These are phyloP conservation scores for Nasonia vitripennis DNA, from an alignment of 1,140 invertebrate species.

Conservation along the genomic window DNA sequence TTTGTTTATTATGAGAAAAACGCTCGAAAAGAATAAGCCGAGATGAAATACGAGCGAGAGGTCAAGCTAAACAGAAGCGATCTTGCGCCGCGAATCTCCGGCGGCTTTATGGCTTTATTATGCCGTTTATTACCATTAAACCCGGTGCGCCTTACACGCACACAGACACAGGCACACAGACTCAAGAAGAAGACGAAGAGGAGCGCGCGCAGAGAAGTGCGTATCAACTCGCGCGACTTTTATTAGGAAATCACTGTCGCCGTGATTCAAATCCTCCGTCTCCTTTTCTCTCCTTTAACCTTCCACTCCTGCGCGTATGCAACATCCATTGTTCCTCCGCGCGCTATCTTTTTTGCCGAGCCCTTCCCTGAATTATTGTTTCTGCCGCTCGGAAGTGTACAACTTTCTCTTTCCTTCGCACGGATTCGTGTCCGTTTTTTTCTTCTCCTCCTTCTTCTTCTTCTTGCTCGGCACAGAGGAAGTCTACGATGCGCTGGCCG, in stretches of 20 bases:
- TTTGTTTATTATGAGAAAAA: neutral
- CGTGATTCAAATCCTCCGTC: conserved; percentile 38
- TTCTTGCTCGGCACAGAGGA: neutral
- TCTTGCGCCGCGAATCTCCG: neutral
- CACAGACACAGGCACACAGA: neutral
- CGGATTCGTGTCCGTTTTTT: neutral
- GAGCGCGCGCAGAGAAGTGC: conserved; percentile 36
- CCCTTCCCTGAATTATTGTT: conserved; percentile 60
- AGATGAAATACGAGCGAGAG: neutral
- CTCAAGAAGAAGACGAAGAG: neutral
- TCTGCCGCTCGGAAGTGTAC: conserved; percentile 42
- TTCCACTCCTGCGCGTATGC: neutral
- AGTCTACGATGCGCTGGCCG: conserved; percentile 9
- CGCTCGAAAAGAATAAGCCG: neutral
- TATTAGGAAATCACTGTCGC: conserved; percentile 59
- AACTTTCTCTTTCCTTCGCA: neutral
- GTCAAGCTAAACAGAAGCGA: conserved; percentile 5
- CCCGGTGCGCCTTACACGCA: neutral
- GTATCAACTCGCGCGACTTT: conserved; percentile 55
- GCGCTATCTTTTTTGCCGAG: conserved; percentile 38
- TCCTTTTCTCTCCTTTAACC: conserved; percentile 4
- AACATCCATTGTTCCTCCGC: conserved; percentile 46
- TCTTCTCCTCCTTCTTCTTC: conserved; percentile 4
- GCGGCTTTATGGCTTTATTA: conserved; percentile 44
- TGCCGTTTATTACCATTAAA: conserved; percentile 46